These are phyloP conservation scores for Tringa solitaria DNA, from an alignment of 2,113 vertebrate species.

Conservation along the genomic window DNA sequence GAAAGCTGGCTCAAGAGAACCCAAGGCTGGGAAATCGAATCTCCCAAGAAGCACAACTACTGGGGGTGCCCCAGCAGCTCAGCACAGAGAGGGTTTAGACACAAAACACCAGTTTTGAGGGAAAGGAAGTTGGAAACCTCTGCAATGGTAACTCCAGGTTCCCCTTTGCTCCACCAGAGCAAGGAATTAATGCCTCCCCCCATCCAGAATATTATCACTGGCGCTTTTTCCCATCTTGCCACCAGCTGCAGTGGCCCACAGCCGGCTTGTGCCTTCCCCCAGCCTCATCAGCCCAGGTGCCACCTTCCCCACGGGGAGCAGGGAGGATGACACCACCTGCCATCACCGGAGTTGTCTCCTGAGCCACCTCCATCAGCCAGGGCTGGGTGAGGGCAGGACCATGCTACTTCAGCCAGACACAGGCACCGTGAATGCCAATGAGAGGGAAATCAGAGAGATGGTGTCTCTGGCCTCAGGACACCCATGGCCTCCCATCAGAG, in stretches of 20 bases:
- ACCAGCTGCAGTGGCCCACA: background rate
- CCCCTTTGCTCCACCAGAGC: background rate
- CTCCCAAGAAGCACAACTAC: background rate
- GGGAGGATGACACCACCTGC: background rate
- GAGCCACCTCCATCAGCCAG: background rate
- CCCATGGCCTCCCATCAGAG: background rate
- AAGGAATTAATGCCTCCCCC: background rate
- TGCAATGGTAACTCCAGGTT: background rate
- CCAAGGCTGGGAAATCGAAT: background rate
- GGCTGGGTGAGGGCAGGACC: background rate
- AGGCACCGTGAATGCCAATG: fast-evolving
- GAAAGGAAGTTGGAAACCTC: background rate
- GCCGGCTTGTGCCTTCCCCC: background rate
- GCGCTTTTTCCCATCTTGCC: background rate
- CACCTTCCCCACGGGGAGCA: fast-evolving
- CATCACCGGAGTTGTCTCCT: background rate
- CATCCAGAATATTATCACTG: fast-evolving
- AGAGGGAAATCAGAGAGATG: background rate
- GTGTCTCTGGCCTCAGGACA: background rate
- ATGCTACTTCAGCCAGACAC: background rate
- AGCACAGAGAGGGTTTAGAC: background rate
- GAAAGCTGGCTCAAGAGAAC: background rate
- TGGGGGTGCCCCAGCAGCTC: background rate
- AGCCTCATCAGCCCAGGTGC: background rate
- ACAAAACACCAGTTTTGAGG: background rate